A percentile compares a stretch with the other conserved stretches of the same genome.
phyloP scores from a whole-genome alignment of 2,888 invertebrate species.

The Rhimphoctona megacephalus region DNA sequence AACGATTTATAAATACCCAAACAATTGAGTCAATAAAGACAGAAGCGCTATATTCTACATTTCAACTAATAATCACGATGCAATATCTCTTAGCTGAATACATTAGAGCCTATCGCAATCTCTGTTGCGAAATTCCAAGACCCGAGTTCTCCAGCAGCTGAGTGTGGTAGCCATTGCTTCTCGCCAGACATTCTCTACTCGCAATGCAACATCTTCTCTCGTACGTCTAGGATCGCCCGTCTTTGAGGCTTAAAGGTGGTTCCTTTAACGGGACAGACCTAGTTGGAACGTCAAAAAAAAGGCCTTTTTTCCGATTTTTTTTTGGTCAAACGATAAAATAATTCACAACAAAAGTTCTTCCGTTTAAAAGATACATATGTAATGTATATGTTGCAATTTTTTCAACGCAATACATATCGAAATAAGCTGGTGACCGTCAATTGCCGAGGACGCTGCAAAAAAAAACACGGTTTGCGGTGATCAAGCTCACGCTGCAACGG shows the following conservation, averaged over 20 bases:
- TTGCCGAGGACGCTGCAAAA: too few relatives aligned
- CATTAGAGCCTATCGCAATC: background rate
- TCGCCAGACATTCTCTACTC: slow-evolving; percentile 9
- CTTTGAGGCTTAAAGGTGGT: slow-evolving; percentile 74
- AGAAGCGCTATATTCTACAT: background rate
- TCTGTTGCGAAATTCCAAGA: slow-evolving; percentile 64
- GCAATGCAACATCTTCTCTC: background rate
- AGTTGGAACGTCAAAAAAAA: too few relatives aligned
- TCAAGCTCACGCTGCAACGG: too few relatives aligned
- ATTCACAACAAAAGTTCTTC: too few relatives aligned
- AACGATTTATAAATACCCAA: background rate
- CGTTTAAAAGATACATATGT: too few relatives aligned
- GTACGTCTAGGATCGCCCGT: slow-evolving; percentile 45
- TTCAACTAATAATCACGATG: background rate
- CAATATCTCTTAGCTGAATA: background rate
- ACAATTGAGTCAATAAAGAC: background rate
- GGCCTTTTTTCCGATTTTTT: too few relatives aligned
- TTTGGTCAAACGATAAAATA: too few relatives aligned
- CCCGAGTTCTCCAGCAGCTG: slow-evolving; percentile 28
- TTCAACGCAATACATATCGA: too few relatives aligned
- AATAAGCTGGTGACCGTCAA: too few relatives aligned
- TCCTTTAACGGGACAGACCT: too few relatives aligned
- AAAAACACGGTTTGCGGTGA: too few relatives aligned
- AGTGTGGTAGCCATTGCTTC: slow-evolving; percentile 28
- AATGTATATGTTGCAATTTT: too few relatives aligned